Conservation (phyloP, 2,797 vertebrate species). For the Leptoclinus maculatus region DNA sequence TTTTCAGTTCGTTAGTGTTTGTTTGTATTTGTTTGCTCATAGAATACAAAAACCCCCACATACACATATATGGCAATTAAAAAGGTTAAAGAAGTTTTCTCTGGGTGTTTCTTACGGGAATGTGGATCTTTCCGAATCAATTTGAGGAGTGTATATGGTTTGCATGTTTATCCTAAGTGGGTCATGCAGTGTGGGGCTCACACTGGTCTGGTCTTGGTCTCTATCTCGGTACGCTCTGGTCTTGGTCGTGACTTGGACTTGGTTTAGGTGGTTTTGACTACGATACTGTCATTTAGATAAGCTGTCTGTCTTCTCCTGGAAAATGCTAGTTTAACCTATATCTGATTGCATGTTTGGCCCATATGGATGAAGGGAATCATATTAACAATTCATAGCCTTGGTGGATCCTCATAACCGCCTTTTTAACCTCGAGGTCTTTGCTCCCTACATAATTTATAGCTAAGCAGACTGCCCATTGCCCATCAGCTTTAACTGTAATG, state of each 20-base stretch:
- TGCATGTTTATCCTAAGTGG: neutral
- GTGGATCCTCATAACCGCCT: constrained; percentile 75
- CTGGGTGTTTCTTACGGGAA: neutral
- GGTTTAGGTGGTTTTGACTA: neutral
- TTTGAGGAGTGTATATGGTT: neutral
- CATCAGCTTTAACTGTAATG: constrained; percentile 76
- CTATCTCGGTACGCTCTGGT: neutral
- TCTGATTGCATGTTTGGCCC: constrained; percentile 56
- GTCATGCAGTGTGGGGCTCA: neutral
- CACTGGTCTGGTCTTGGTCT: neutral
- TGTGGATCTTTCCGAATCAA: neutral
- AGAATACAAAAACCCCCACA: neutral
- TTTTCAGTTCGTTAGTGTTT: neutral
- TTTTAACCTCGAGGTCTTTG: constrained; percentile 78
- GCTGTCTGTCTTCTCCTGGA: constrained; percentile 13
- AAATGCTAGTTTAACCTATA: constrained; percentile 47
- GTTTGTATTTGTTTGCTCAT: neutral
- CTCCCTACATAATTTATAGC: constrained; percentile 81
- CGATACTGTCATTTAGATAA: neutral
- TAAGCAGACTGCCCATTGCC: constrained; percentile 64
- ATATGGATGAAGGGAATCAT: constrained; percentile 57
- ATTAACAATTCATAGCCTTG: constrained; percentile 81
- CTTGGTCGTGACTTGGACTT: neutral
- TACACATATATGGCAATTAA: no score
- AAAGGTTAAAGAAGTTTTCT: neutral